phyloP scores from a whole-genome alignment of 2,797 vertebrate species.

The Muraenolepis orangiensis region DNA sequence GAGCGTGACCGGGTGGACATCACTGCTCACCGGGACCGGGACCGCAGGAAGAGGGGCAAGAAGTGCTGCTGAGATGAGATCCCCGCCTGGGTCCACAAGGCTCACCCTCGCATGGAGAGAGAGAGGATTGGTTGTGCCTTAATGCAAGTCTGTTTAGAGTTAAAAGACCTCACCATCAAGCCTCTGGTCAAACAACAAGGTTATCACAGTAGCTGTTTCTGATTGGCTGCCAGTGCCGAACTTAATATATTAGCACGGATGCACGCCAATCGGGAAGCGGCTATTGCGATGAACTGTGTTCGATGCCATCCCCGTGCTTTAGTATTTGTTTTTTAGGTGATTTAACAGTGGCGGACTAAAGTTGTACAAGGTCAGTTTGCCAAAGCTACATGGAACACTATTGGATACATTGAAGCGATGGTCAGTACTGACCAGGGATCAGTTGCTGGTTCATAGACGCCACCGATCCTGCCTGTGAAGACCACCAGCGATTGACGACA shows the following conservation, averaged over 20 bases:
- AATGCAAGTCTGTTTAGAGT: not conserved
- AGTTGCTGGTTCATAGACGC: not conserved
- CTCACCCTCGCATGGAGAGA: not conserved
- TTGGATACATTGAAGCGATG: not conserved
- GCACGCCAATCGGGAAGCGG: not conserved
- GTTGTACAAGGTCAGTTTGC: not conserved
- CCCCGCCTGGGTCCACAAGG: not conserved
- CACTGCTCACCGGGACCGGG: slow-evolving; percentile 72
- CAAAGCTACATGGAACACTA: not conserved
- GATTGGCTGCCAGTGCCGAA: not conserved
- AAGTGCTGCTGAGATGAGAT: slow-evolving; percentile 72
- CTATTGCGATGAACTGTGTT: not conserved
- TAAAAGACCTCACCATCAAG: not conserved
- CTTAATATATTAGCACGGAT: not conserved
- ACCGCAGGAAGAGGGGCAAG: slow-evolving; percentile 72
- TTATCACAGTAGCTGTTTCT: not conserved
- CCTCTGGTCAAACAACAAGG: not conserved
- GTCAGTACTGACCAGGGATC: not conserved
- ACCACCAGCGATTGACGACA: not conserved
- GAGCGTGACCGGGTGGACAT: slow-evolving; percentile 81
- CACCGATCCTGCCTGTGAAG: not conserved
- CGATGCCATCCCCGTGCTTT: not conserved
- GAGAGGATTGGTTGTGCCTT: slow-evolving; percentile 4
- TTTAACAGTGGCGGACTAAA: not conserved
- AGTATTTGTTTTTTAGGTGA: not conserved